phyloP scores from a whole-genome alignment of 2,888 invertebrate species.

The Lobophora halterata region DNA sequence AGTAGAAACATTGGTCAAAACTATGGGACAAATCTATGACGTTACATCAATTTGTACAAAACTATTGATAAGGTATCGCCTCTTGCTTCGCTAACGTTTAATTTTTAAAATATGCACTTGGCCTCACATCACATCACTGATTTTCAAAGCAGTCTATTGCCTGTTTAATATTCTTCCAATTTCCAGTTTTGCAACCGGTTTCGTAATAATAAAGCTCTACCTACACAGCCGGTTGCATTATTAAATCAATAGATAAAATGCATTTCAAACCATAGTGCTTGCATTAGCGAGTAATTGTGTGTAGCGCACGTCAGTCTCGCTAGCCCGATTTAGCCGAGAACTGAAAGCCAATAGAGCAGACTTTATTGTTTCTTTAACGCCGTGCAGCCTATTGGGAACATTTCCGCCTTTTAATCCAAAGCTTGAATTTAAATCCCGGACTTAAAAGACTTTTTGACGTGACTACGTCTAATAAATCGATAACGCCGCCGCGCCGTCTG shows the following conservation, averaged over 20 bases:
- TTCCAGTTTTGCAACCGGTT: constrained; percentile 32
- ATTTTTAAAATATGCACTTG: constrained; percentile 21
- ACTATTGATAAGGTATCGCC: constrained; percentile 3
- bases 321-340: not conserved
- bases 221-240: constrained; percentile 32
- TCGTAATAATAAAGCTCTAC: constrained; percentile 32
- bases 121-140: constrained; percentile 19
- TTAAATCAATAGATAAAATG: constrained; percentile 33
- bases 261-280: constrained; percentile 28
- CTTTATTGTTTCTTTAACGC: too few relatives aligned
- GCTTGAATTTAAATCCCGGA: too few relatives aligned
- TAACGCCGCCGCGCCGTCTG: too few relatives aligned
- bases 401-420: too few relatives aligned
- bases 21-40: too few relatives aligned
- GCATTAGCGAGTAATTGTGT: constrained; percentile 26
- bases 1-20: too few relatives aligned
- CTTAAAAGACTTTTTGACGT: too few relatives aligned
- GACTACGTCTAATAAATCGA: too few relatives aligned
- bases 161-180: constrained; percentile 33
- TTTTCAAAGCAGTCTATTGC: constrained; percentile 23
- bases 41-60: too few relatives aligned
- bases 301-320: constrained; percentile 17
- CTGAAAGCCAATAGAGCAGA: not conserved
- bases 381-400: too few relatives aligned
- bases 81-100: constrained; percentile 24